These are phyloP conservation scores for Vireo altiloquus DNA, from an alignment of 2,113 vertebrate genomes.

Conservation along the genomic window DNA sequence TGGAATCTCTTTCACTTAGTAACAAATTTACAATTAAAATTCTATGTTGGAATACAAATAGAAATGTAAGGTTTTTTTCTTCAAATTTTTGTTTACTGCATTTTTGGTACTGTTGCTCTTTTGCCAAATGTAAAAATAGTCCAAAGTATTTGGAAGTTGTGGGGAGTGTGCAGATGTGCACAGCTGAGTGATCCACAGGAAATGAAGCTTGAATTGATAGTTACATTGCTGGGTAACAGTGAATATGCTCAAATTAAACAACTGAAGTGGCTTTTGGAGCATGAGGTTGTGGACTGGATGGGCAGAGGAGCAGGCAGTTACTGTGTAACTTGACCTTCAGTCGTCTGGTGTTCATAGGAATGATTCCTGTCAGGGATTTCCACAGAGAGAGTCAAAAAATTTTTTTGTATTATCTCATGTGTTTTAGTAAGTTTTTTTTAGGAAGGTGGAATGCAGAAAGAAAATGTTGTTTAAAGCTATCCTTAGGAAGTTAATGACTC, in stretches of 20 bases:
- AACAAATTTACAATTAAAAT: not conserved
- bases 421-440: not conserved
- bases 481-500: not conserved
- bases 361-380: not conserved
- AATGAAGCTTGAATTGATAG: not conserved
- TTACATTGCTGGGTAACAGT: not conserved
- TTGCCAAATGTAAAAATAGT: not conserved
- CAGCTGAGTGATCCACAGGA: not conserved
- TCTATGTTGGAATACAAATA: not conserved
- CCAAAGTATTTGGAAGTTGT: not conserved
- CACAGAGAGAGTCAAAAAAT: rapidly evolving
- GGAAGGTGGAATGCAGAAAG: not conserved
- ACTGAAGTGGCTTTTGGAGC: not conserved
- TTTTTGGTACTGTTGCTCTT: not conserved
- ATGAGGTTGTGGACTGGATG: not conserved
- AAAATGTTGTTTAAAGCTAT: not conserved
- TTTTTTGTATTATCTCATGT: not conserved
- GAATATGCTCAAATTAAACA: not conserved
- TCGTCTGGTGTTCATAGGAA: not conserved
- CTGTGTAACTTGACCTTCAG: not conserved
- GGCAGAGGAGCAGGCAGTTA: not conserved
- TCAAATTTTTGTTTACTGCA: not conserved
- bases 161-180: not conserved
- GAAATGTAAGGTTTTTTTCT: not conserved
- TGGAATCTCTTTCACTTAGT: not conserved